A percentile compares a stretch with the other conserved stretches of the same genome.
Evolutionary conservation across 92 coral and sea anemone species (phyloP).

Genomic region (Ricordea florida): DNA sequence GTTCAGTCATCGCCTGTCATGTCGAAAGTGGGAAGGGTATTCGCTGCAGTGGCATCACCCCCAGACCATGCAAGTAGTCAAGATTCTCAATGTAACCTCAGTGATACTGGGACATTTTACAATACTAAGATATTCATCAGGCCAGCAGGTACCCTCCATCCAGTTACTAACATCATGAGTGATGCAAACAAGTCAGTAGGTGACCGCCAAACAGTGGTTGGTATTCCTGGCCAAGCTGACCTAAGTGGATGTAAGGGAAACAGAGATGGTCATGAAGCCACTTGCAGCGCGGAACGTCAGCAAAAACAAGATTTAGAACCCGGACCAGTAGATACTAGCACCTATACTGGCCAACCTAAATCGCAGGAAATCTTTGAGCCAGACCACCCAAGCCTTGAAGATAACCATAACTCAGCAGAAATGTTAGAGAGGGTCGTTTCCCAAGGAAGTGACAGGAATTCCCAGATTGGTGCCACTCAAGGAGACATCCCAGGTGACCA

Average conservation of each 20-base stretch:
- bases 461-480: background rate
- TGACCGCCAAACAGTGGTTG: no score
- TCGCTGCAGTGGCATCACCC: constrained; percentile 20
- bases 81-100: background rate
- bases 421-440: constrained; percentile 14
- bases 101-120: constrained; percentile 7
- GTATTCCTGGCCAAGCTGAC: no score
- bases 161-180: background rate
- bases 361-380: no score
- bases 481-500: background rate
- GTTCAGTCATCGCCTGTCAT: constrained; percentile 60
- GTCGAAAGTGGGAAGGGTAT: constrained; percentile 33
- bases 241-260: no score
- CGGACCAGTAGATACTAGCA: no score
- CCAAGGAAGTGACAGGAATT: background rate
- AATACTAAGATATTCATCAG: constrained; percentile 22
- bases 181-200: background rate
- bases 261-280: no score
- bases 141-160: constrained; percentile 2
- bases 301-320: no score
- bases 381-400: no score
- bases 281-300: no score
- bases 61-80: background rate
- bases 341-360: no score
- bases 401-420: background rate